phyloP scores from a whole-genome alignment of 2,113 vertebrate species.

The Ciconia maguari region DNA sequence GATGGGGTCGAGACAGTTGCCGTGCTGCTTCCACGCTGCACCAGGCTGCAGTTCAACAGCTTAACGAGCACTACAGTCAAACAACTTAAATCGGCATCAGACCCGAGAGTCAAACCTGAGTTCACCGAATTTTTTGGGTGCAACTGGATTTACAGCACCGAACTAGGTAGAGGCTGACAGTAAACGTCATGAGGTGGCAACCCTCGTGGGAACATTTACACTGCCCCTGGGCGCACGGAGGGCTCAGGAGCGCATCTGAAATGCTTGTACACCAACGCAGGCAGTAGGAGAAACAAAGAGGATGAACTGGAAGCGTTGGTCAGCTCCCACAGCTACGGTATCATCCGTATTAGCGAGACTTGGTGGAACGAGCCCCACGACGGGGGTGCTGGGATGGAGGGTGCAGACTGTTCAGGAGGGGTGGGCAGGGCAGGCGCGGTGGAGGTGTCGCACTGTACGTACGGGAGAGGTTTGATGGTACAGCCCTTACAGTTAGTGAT shows the following conservation, averaged over 20 bases:
- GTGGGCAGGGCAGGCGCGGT: not conserved
- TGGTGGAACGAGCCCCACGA: not conserved
- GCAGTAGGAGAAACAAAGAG: not conserved
- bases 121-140: not conserved
- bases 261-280: not conserved
- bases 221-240: rapidly evolving
- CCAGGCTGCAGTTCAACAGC: not conserved
- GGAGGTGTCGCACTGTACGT: not conserved
- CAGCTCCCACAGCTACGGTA: not conserved
- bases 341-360: not conserved
- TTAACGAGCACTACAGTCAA: rapidly evolving
- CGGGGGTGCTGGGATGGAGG: no score
- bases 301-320: not conserved
- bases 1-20: rapidly evolving
- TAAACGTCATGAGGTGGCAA: not conserved
- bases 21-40: not conserved
- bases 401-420: not conserved
- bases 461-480: not conserved
- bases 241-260: rapidly evolving
- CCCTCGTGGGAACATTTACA: rapidly evolving
- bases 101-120: rapidly evolving
- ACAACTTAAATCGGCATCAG: not conserved
- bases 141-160: not conserved
- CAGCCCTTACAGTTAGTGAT: not conserved
- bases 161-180: not conserved